Percentiles rank a stretch among this genome's conserved stretches.
phyloP scores from a whole-genome alignment of 2,797 vertebrate species.

The Clangula hyemalis region DNA sequence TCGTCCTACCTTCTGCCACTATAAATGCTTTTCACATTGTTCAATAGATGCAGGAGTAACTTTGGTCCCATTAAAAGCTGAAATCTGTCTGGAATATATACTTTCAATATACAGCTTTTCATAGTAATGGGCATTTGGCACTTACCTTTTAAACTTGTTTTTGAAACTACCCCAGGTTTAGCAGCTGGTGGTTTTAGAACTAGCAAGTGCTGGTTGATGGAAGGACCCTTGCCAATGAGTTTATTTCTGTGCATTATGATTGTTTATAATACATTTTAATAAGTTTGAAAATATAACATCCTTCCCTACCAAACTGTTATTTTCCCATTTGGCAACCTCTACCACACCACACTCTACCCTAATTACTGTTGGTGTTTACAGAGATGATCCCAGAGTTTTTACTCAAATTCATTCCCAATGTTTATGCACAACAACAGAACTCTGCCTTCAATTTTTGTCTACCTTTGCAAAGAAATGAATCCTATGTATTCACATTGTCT shows the following conservation, averaged over 20 bases:
- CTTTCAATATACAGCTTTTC: not conserved
- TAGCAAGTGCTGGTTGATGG: not conserved
- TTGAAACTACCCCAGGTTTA: not conserved
- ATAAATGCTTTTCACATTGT: not conserved
- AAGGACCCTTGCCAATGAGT: not conserved
- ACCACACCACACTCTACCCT: not conserved
- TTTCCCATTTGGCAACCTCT: not conserved
- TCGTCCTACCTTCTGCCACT: not conserved
- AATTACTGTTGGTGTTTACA: not conserved
- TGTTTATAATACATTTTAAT: not conserved
- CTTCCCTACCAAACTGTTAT: not conserved
- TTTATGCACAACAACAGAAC: not conserved
- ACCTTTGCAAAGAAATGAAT: not conserved
- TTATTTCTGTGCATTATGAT: not conserved
- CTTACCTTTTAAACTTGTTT: not conserved
- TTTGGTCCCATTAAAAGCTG: not conserved
- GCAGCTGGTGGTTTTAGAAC: not conserved
- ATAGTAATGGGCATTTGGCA: not conserved
- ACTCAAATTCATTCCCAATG: not conserved
- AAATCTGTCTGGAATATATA: not conserved
- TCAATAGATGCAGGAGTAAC: not conserved
- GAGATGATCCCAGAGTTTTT: not conserved
- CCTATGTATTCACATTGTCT: fast-evolving
- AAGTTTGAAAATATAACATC: not conserved
- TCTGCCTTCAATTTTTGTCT: not conserved